These are phyloP conservation scores for Lophura swinhoii DNA, from an alignment of 2,797 vertebrate genomes.

Conservation along the genomic window DNA sequence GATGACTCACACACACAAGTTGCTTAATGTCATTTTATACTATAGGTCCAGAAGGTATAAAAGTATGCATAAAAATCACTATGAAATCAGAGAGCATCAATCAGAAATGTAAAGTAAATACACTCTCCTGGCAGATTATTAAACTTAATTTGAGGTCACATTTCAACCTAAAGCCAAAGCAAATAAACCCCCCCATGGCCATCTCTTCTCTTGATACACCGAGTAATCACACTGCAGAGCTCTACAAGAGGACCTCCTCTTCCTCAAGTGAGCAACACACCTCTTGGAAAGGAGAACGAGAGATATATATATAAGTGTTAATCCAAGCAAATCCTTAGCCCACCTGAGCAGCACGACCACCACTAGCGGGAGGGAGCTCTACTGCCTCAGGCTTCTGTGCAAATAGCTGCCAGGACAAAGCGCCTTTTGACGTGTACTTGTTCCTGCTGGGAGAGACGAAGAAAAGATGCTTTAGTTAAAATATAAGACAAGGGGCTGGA, in stretches of 20 bases:
- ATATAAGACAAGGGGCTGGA: background rate
- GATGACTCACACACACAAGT: background rate
- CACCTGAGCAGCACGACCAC: background rate
- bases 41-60: background rate
- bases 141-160: background rate
- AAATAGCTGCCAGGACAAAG: slow-evolving; percentile 2
- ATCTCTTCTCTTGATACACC: background rate
- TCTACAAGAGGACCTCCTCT: background rate
- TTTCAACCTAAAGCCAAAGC: background rate
- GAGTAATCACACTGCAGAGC: background rate
- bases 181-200: background rate
- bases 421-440: background rate
- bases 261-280: background rate
- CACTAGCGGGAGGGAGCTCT: background rate
- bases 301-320: background rate
- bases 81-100: background rate
- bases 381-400: background rate
- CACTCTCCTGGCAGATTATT: background rate
- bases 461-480: slow-evolving; percentile 16
- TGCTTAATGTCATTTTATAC: slow-evolving; percentile 10
- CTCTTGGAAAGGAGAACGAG: background rate
- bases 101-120: slow-evolving; percentile 1
- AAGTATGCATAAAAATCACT: background rate
- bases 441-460: slow-evolving; percentile 36
- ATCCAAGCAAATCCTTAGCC: background rate